Evolutionary conservation across 1,140 invertebrate species (phyloP).

Genomic region (Dreissena polymorpha): DNA sequence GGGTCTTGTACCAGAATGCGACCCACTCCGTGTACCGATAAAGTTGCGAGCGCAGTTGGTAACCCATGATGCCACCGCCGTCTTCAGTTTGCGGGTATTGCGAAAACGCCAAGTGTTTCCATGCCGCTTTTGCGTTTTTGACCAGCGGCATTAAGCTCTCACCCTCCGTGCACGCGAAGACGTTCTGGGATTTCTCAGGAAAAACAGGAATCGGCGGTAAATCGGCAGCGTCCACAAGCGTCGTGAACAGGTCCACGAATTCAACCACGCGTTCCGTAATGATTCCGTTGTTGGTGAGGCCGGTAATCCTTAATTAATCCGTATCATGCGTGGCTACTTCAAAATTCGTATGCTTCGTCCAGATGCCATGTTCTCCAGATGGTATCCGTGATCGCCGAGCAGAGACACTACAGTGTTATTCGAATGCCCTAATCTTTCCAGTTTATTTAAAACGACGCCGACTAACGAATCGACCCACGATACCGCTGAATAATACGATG

Average conservation of each 20-base stretch:
- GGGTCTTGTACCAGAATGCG: conserved; percentile 51
- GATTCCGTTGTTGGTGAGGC: conserved; percentile 38
- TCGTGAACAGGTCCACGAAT: conserved; percentile 92
- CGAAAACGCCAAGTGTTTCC: conserved; percentile 83
- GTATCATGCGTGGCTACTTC: conserved; percentile 44
- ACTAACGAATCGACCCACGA: conserved; percentile 42
- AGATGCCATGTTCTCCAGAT: conserved; percentile 89
- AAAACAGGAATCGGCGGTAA: too few relatives aligned
- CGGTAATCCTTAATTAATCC: conserved; percentile 37
- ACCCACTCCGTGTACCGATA: conserved; percentile 91
- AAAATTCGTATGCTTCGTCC: conserved; percentile 48
- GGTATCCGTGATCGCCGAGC: conserved; percentile 94
- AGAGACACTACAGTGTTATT: conserved; percentile 76
- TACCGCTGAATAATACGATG: conserved; percentile 39
- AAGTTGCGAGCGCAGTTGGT: conserved; percentile 84
- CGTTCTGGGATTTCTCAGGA: conserved; percentile 73
- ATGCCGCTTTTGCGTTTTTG: conserved; percentile 50
- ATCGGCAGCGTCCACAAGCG: conserved; percentile 87
- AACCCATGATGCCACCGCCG: conserved; percentile 92
- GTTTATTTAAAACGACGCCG: conserved; percentile 69
- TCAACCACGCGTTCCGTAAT: conserved; percentile 82
- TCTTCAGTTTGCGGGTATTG: conserved; percentile 93
- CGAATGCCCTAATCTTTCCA: conserved; percentile 77
- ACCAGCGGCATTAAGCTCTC: conserved; percentile 83
- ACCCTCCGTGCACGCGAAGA: conserved; percentile 86